Evolutionary conservation across 2,888 invertebrate species (phyloP), one percentile per base, ranked within the genome.

Genomic region (Platycnemis pennipes): DNA sequence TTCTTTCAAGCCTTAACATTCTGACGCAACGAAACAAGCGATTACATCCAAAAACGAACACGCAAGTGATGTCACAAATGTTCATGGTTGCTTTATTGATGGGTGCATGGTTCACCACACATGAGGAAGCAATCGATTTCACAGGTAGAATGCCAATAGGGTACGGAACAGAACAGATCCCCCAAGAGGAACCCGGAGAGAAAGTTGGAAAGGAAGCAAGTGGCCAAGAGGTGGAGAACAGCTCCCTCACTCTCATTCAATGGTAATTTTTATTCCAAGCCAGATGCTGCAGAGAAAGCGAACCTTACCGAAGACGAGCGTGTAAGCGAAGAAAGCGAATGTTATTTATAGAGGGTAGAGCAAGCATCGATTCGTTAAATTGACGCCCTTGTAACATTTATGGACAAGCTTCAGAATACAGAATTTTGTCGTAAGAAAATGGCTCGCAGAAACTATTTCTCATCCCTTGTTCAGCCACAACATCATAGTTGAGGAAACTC

Each of bases 251-350:
- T 11, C 77, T 77, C 77, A 77, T 77, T 77, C 77, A 77, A 77
- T 77, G 77, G 77, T 77, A 77, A 77, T 77, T 77, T 77, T 77
- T 77, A 77, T 77, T 77, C 77, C 2, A 26, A 13, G 77, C 77
- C 77, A 77, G 77, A 77, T 77, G 77, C 77, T 77, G 77, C 37
- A 37, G 77, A 77, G 77, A 77, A 77, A 77, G 77, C 77, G 77
- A 77, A 37, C 77, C 37, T 31, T 77, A 77, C 77, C 77, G 77
- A 77, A 37, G 77, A 77, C 31, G 77, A 77, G 77, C 77, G 77
- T 37, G 77, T 77, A 77, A 77, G 77, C 77, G 77, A 77, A 77
- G 77, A 77, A 77, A 77, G 77, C 77, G 77, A 77, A 77, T 77
- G 77, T 77, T 77, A 77, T 77, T 77, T 77, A 77, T 77, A 37